Evolutionary conservation across 1,140 invertebrate species (phyloP).

Genomic region (Babylonia areolata): DNA sequence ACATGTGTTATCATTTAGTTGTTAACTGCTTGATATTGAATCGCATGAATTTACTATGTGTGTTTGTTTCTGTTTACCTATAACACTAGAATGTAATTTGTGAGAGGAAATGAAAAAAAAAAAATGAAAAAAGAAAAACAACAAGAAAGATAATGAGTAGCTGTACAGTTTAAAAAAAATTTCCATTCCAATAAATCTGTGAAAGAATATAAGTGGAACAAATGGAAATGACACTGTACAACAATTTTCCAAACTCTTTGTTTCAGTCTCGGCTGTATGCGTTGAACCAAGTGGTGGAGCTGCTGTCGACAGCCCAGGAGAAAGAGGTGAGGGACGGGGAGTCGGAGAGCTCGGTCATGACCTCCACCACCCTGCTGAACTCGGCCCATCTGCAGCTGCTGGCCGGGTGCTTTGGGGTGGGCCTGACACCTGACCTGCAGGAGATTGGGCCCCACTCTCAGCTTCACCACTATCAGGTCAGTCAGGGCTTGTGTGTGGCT

Average conservation of each 20-base stretch:
- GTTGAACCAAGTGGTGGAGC: conserved; percentile 77
- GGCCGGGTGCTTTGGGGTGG: conserved; percentile 80
- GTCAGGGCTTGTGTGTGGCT: too few species aligned
- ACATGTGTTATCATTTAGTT: background rate
- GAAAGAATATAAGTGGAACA: too few species aligned
- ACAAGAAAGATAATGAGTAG: too few species aligned
- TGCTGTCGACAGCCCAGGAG: conserved; percentile 74
- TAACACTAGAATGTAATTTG: too few species aligned
- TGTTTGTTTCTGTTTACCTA: too few species aligned
- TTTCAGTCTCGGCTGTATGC: conserved; percentile 77
- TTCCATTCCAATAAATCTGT: too few species aligned
- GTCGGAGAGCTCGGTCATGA: conserved; percentile 39
- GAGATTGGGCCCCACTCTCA: conserved; percentile 48
- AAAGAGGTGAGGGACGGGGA: conserved; percentile 47
- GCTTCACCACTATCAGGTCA: conserved; percentile 73
- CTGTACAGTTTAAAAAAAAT: too few species aligned
- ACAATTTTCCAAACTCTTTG: too few species aligned
- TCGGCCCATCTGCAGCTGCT: conserved; percentile 80
- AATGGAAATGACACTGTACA: too few species aligned
- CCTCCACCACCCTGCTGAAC: conserved; percentile 68
- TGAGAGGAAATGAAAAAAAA: too few species aligned
- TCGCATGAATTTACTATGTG: too few species aligned
- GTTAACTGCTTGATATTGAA: background rate
- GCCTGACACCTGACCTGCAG: conserved; percentile 71
- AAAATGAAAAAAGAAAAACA: too few species aligned